Percentiles rank a stretch among this genome's conserved stretches.
Conservation (phyloP, 1,140 invertebrate species). For the Reticulitermes speratus region DNA sequence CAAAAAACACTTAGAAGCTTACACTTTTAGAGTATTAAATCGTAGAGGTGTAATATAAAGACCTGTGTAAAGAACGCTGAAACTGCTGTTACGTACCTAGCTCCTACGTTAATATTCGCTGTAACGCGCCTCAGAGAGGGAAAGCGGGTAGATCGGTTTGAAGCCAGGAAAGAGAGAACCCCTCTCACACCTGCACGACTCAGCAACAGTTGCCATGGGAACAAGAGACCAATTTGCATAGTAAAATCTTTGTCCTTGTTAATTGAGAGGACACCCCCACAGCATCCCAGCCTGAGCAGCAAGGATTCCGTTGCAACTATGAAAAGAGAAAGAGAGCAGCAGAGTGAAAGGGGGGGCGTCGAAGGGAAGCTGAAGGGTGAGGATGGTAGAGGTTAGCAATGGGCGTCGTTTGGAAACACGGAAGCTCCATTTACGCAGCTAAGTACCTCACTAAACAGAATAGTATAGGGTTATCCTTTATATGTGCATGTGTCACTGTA, state of each 20-base stretch:
- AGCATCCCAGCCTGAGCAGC: not conserved
- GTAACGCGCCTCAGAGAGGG: not conserved
- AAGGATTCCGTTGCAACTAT: not conserved
- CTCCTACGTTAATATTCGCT: not conserved
- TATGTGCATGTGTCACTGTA: constrained; percentile 5
- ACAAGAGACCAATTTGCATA: constrained; percentile 29
- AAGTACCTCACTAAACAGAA: constrained; percentile 19
- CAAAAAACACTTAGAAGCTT: not conserved
- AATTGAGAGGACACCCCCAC: constrained; percentile 21
- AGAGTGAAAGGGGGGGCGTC: not conserved
- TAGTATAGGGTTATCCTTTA: constrained; percentile 6
- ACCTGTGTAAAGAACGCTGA: not conserved
- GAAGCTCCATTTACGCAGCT: constrained; percentile 22
- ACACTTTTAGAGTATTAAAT: not conserved
- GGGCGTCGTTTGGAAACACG: not conserved
- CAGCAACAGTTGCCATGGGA: constrained; percentile 24
- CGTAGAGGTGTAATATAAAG: not conserved
- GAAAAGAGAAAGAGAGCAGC: not conserved
- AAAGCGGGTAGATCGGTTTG: not conserved
- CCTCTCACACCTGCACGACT: constrained; percentile 23
- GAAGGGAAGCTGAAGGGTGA: not conserved
- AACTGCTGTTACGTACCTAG: not conserved
- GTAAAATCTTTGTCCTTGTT: constrained; percentile 29
- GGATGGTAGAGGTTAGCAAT: constrained; percentile 20
- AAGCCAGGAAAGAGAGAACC: not conserved